These are phyloP conservation scores for Zophobas atratus DNA, from an alignment of 1,140 invertebrate species.

Conservation along the genomic window DNA sequence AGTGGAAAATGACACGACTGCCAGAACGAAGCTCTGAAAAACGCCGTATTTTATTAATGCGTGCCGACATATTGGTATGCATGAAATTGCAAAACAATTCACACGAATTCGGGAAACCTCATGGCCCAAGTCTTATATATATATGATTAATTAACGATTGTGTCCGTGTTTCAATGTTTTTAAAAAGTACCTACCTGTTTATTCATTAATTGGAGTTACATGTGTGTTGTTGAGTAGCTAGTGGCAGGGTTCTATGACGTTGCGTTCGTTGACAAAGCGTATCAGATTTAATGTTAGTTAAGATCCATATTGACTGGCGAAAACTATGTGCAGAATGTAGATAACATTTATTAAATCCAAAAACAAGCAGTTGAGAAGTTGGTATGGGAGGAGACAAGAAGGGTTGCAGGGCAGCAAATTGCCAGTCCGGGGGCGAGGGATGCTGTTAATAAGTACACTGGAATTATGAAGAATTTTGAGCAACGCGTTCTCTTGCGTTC, in stretches of 20 bases:
- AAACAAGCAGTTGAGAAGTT: slow-evolving; percentile 56
- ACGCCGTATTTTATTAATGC: too few species aligned
- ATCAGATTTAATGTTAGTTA: slow-evolving; percentile 39
- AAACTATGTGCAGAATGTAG: slow-evolving; percentile 61
- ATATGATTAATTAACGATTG: too few species aligned
- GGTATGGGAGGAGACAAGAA: slow-evolving; percentile 1
- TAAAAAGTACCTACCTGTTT: too few species aligned
- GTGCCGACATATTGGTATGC: too few species aligned
- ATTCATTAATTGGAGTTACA: too few species aligned
- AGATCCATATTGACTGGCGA: slow-evolving; percentile 53
- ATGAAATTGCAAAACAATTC: too few species aligned
- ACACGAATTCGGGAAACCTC: too few species aligned
- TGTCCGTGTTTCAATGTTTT: too few species aligned
- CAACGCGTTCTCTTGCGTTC: slow-evolving; percentile 52
- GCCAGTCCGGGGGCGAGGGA: slow-evolving; percentile 43
- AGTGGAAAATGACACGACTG: too few species aligned
- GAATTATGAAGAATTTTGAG: slow-evolving; percentile 59
- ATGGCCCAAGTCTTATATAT: too few species aligned
- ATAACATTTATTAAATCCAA: slow-evolving; percentile 62
- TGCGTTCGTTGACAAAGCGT: slow-evolving; percentile 9
- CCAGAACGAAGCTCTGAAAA: too few species aligned
- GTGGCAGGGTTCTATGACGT: background rate
- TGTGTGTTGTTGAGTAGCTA: background rate
- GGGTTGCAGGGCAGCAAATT: slow-evolving; percentile 29
- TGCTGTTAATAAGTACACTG: slow-evolving; percentile 57